Conservation (phyloP, 2,797 vertebrate genomes). For the Xenops minutus region DNA sequence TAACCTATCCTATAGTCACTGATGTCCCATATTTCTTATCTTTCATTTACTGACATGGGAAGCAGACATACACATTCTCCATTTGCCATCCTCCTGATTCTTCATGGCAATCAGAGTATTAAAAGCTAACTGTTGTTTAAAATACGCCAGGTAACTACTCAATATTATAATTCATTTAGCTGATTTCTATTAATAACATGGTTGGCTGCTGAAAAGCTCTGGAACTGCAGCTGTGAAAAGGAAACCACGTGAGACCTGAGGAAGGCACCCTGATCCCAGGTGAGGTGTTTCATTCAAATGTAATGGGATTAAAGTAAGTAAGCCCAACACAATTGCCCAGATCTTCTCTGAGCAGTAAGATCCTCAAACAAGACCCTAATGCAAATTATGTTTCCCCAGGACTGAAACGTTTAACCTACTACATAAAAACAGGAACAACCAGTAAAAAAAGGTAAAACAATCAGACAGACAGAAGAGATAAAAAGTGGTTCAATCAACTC, state of each 20-base stretch:
- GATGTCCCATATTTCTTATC: not conserved
- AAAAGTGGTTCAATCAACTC: not conserved
- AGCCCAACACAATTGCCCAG: not conserved
- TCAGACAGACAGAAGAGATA: not conserved
- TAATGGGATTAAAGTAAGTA: not conserved
- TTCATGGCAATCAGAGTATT: not conserved
- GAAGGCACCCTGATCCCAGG: not conserved
- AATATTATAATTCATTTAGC: not conserved
- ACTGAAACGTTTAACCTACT: not conserved
- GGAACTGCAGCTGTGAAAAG: not conserved
- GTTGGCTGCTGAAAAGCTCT: not conserved
- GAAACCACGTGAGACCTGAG: not conserved
- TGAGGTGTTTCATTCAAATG: not conserved
- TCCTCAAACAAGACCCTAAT: not conserved
- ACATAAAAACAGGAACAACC: not conserved
- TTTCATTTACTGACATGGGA: not conserved
- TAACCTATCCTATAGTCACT: not conserved
- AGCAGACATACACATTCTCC: not conserved
- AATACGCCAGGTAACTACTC: not conserved
- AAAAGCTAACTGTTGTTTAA: not conserved
- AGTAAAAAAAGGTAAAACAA: not conserved
- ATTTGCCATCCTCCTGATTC: not conserved
- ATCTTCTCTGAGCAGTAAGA: not conserved
- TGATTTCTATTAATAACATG: not conserved
- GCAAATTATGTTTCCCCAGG: not conserved